Evolutionary conservation across 2,113 vertebrate genomes (phyloP).

Genomic region (Falcunculus frontatus): DNA sequence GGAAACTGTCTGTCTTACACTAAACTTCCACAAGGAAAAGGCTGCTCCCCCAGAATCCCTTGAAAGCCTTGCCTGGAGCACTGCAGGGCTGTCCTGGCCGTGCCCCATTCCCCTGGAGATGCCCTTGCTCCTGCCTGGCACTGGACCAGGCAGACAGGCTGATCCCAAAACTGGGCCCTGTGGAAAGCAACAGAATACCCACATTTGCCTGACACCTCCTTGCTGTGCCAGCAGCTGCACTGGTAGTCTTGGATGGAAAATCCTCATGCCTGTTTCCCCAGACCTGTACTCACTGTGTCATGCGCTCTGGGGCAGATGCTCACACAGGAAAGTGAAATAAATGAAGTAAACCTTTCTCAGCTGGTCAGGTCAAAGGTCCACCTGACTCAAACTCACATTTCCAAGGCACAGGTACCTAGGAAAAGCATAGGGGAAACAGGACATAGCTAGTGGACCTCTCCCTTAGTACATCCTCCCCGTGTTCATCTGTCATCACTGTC

Average conservation of each 20-base stretch:
- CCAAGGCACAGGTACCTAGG: not conserved
- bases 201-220: not conserved
- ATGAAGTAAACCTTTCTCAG: not conserved
- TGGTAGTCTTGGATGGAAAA: not conserved
- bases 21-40: not conserved
- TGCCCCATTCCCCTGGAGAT: accelerated
- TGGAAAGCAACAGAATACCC: not conserved
- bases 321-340: not conserved
- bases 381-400: not conserved
- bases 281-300: accelerated
- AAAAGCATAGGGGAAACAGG: not conserved
- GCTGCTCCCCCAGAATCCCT: no score
- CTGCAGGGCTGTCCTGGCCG: accelerated
- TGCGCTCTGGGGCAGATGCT: accelerated
- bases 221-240: not conserved
- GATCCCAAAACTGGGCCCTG: not conserved
- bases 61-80: accelerated
- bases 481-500: accelerated
- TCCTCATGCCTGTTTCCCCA: not conserved
- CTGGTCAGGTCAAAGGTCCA: not conserved
- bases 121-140: accelerated
- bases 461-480: accelerated
- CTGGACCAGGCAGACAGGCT: accelerated
- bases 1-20: accelerated
- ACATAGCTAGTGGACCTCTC: not conserved